phyloP scores from a whole-genome alignment of 1,140 invertebrate genomes.

The Augochlora pura region DNA sequence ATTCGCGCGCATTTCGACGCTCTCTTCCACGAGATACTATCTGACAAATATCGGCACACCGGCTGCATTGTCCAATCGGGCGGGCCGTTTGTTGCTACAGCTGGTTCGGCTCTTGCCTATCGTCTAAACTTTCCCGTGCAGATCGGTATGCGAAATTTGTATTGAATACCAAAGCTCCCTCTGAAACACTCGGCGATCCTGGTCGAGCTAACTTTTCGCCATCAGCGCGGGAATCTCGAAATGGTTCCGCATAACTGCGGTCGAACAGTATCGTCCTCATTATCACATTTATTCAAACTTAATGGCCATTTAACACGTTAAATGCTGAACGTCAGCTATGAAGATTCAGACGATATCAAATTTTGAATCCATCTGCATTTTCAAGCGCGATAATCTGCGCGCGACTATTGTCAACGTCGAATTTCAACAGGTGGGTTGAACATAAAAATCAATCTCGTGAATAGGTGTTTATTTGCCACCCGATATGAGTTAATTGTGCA shows the following conservation, averaged over 20 bases:
- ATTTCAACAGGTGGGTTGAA: too few species aligned
- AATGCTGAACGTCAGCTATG: too few species aligned
- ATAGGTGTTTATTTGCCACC: too few species aligned
- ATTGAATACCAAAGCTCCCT: neutral
- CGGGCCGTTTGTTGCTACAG: constrained; percentile 33
- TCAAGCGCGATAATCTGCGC: too few species aligned
- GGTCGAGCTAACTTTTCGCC: neutral
- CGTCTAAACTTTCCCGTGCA: constrained; percentile 19
- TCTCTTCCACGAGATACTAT: neutral
- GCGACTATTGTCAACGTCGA: too few species aligned
- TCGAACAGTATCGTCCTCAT: neutral
- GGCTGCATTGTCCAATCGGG: constrained; percentile 18
- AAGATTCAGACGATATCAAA: too few species aligned
- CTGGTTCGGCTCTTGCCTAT: constrained; percentile 24
- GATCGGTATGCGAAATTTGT: constrained; percentile 20
- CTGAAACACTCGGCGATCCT: neutral
- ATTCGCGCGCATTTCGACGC: constrained; percentile 21
- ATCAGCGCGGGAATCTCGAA: neutral
- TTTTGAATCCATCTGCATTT: too few species aligned
- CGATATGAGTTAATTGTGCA: too few species aligned
- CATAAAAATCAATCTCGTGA: too few species aligned
- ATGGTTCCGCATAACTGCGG: neutral
- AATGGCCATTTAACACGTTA: too few species aligned
- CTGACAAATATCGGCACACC: neutral
- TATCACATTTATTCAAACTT: too few species aligned